Base-by-base conservation (phyloP, 2,797 vertebrate species). In the Hoplostethus mediterraneus region DNA sequence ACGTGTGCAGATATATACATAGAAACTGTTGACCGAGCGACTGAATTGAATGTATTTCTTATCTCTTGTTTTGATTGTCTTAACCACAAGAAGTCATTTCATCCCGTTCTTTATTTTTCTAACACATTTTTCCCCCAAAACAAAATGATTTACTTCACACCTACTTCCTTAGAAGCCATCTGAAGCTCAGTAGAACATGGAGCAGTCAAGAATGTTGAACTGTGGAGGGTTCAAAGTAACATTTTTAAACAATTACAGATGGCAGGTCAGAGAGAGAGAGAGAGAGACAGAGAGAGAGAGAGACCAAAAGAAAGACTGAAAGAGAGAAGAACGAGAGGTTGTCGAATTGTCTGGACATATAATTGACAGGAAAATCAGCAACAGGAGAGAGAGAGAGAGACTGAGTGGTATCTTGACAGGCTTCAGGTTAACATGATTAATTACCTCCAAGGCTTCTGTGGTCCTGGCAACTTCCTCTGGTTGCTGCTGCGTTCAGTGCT, bases 351-450 rank as follows among this genome's bases (percentile, higher is more conserved):
- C 84, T 81, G 81, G 90, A 93, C 94, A 90, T 88, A 81, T 94
- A 96, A 97, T 89, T 97, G 97, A 97, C 96, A 96, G 95, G 91
- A 79, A 92, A 93, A 95, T 97, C 95, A 95, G 95, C 90, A 89
- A 91, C 92, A 95, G 94, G 95, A 91, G 94, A 90, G 79, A 87
- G 77, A 83, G 80, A 45, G 80, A 45, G 80, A 83, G 84, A 21
- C 21, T 80, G 82, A 88, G 89, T 63, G 3, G 89, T 92, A 89
- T 94, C 96, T 94, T 99, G 97, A 98, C 97, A 98, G 95, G 94
- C 93, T 94, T 96, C 93, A 93, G 90, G 88, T 87, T 92, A 87
- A 88, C 81, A 97, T 99, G 98, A 99, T 99, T 99, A 98, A 99
- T 99, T 97, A 96, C 97, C 82, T 87, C 6, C 4, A 64, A 91